phyloP scores from a whole-genome alignment of 2,113 vertebrate genomes.

The Cichladusa arquata region DNA sequence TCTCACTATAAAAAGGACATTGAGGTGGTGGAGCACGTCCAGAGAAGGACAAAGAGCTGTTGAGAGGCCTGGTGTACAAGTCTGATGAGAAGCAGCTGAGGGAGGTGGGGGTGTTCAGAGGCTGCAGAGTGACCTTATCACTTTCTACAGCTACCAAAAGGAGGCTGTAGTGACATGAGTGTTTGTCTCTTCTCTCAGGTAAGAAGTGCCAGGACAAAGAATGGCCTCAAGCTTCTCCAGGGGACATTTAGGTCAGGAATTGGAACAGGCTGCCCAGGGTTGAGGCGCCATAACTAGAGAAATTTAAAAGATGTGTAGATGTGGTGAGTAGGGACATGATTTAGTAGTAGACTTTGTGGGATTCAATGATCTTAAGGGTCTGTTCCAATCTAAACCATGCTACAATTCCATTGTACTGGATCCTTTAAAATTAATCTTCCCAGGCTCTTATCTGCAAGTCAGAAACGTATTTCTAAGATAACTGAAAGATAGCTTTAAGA shows the following conservation, averaged over 20 bases:
- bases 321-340: neutral
- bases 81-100: neutral
- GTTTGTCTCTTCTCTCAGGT: neutral
- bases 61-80: too few relatives aligned
- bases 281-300: neutral
- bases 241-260: neutral
- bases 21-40: neutral
- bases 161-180: neutral
- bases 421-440: neutral
- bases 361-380: neutral
- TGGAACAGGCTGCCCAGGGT: neutral
- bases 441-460: neutral
- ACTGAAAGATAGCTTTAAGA: neutral
- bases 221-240: neutral
- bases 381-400: neutral
- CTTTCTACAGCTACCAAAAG: neutral
- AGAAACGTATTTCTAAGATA: neutral
- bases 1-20: neutral
- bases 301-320: neutral
- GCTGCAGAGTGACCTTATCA: neutral
- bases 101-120: neutral
- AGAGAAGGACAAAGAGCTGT: neutral
- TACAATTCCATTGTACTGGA: rapidly evolving
- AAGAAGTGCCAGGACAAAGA: rapidly evolving
- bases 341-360: neutral